phyloP scores from a whole-genome alignment of 35 echinoderm and acorn worm species.

The Apostichopus californicus region DNA sequence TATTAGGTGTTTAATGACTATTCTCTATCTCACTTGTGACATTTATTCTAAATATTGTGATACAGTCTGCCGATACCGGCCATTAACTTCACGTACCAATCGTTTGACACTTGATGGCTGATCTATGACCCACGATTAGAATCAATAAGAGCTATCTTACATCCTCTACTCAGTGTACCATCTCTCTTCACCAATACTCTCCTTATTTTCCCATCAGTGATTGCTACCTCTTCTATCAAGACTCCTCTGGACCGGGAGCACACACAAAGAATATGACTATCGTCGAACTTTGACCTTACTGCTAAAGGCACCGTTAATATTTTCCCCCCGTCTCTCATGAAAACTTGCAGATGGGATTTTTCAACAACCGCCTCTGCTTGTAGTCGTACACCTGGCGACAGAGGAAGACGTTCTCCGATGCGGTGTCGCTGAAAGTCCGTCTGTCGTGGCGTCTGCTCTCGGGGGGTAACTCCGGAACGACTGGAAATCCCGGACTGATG shows the following conservation, averaged over 20 bases:
- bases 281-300: not conserved
- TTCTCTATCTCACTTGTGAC: no score
- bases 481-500: constrained; percentile 44
- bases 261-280: not conserved
- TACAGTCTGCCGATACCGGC: no score
- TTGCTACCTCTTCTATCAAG: no score
- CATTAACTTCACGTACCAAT: no score
- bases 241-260: not conserved
- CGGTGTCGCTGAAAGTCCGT: constrained; percentile 49
- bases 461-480: constrained; percentile 64
- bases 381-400: constrained; percentile 98
- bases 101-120: no score
- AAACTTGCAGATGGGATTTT: constrained; percentile 76
- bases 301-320: not conserved
- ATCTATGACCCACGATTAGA: no score
- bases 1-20: no score
- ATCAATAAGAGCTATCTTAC: no score
- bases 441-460: constrained; percentile 60
- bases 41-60: no score
- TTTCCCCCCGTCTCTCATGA: not conserved
- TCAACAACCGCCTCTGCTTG: constrained; percentile 84
- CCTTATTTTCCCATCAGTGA: no score
- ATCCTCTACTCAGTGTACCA: no score
- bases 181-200: no score
- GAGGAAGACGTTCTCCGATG: constrained; percentile 75